Base-by-base conservation (phyloP, 2,888 invertebrate genomes). In the Drosophila neutralis region DNA sequence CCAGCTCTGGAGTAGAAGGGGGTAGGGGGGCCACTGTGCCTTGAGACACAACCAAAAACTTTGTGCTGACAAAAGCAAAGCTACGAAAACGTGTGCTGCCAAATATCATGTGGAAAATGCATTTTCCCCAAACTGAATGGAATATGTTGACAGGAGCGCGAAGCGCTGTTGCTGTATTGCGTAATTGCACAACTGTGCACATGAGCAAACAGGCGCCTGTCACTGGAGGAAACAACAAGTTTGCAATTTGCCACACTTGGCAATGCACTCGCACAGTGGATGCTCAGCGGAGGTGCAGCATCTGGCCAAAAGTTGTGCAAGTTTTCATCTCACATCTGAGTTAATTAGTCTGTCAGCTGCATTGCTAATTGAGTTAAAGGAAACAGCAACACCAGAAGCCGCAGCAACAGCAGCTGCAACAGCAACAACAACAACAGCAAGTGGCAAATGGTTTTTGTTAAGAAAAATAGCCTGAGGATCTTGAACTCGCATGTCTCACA, bases 101-200 rank as follows among this genome's bases (percentile, higher is more conserved):
- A 18, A 59, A 68, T 56, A 62, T 68, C 71, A 52, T 65, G 58
- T 51, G 63, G 24, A 68, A 62, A 51, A 42, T 58, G 59, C 54
- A 56, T 49, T 24, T 58, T 27, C 45, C 68, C 31, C 21, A 48
- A 40, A 24, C 51, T 49, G 56, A 18, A 35, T 15, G 29, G 21
- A 35, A 21, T 45, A 24, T 65, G 68, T 66, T 70, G 73, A 61
- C 69, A 64, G 62, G 36, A 36, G 58, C 58, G 68, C 54, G 69
- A 38, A 53, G 54, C 71, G 29, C 29, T 38, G 69, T 73, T 35
- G 24, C 27, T 10, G 27, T 36, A 70, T 72, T 74, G 69, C 76
- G 88, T 88, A 90, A 81, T 88, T 86, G 88, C 67, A 83, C 79
- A 89, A 80, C 88, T 87, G 88, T 88, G 80, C 80, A 86, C 76